These are phyloP conservation scores for Nilaparvata lugens DNA, from an alignment of 1,140 invertebrate genomes.

Conservation along the genomic window DNA sequence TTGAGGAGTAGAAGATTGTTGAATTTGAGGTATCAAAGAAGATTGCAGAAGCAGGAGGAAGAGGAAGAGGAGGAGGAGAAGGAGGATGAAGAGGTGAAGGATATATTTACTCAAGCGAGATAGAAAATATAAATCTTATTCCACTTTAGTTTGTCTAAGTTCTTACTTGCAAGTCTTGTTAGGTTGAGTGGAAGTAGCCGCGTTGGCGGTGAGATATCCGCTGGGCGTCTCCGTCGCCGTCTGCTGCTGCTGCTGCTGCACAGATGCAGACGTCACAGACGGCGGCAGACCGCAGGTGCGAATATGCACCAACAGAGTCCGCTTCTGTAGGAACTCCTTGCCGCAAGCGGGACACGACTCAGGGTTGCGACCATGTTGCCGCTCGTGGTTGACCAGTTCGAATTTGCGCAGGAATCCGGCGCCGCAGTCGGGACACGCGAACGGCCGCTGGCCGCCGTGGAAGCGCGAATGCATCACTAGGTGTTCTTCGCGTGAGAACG, in stretches of 20 bases:
- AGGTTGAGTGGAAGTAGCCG: conserved; percentile 31
- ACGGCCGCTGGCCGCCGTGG: conserved; percentile 71
- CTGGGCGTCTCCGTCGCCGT: conserved; percentile 16
- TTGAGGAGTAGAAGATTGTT: too few relatives aligned
- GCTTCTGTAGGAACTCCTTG: conserved; percentile 74
- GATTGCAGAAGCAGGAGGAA: too few relatives aligned
- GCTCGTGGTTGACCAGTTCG: conserved; percentile 71
- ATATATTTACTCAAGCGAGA: too few relatives aligned
- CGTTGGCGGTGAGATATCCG: conserved; percentile 27
- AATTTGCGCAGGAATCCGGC: conserved; percentile 73
- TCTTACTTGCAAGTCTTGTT: conserved; percentile 39
- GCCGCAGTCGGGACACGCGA: conserved; percentile 73
- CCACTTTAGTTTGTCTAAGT: too few relatives aligned
- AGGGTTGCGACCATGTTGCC: conserved; percentile 67
- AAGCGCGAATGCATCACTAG: conserved; percentile 47
- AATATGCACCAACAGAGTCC: conserved; percentile 60
- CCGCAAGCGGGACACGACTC: conserved; percentile 69
- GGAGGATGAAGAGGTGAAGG: too few relatives aligned
- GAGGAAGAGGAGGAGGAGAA: too few relatives aligned
- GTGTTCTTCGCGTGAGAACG: conserved; percentile 74
- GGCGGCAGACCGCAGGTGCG: conserved; percentile 25
- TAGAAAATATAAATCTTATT: too few relatives aligned
- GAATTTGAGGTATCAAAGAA: too few relatives aligned
- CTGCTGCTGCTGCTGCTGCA: conserved; percentile 16
- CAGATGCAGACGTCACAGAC: conserved; percentile 13